These are phyloP conservation scores for Tretioscincus oriximinensis DNA, from an alignment of 2,113 vertebrate species.

Conservation along the genomic window DNA sequence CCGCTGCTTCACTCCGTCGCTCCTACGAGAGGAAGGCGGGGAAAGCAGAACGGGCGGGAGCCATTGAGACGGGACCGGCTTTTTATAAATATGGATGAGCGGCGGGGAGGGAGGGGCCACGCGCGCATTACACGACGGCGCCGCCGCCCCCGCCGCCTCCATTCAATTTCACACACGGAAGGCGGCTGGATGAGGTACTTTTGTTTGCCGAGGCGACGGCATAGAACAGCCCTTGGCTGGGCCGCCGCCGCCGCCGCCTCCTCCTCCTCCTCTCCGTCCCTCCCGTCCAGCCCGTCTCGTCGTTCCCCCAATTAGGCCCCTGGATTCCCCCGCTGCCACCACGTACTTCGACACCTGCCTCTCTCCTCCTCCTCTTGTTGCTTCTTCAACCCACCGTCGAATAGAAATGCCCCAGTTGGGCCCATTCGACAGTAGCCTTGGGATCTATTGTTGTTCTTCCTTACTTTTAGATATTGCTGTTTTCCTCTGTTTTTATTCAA, in stretches of 20 bases:
- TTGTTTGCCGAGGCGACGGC: no score
- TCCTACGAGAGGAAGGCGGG: conserved; percentile 9
- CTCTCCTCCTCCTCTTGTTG: not conserved
- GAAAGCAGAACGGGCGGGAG: not conserved
- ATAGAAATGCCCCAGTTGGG: no score
- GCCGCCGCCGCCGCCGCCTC: not conserved
- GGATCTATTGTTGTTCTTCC: no score
- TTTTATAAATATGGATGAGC: conserved; percentile 30
- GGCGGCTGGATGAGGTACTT: not conserved
- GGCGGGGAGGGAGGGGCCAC: not conserved
- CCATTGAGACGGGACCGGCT: not conserved
- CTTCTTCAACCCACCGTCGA: not conserved
- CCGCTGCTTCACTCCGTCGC: not conserved
- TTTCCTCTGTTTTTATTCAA: no score
- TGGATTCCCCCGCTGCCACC: no score
- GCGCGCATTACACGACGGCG: not conserved
- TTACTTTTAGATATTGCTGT: no score
- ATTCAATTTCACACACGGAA: not conserved
- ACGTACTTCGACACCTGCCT: not conserved
- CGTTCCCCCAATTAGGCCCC: not conserved
- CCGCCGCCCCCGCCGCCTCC: not conserved
- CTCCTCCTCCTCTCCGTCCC: no score
- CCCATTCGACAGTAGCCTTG: no score
- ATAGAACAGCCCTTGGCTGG: no score
- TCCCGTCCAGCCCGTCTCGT: no score